Evolutionary conservation across 2,113 vertebrate species (phyloP), one percentile per base, ranked within the genome.

Genomic region (Hiodon tergisus): DNA sequence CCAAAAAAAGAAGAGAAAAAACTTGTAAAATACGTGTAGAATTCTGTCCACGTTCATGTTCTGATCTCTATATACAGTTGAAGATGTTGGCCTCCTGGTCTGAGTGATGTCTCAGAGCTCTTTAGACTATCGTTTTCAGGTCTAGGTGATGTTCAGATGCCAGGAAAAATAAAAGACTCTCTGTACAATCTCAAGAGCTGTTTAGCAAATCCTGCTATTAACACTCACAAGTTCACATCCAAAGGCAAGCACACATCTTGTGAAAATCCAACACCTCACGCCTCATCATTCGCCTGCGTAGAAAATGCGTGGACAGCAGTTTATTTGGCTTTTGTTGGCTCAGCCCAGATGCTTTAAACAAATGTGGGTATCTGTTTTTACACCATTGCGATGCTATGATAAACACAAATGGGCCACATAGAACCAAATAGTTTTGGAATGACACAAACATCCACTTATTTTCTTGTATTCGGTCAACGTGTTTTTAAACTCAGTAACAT

Each of bases 81-180:
- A 83, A 89, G 81, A 80, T 88, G 89, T 91, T 84, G 74, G 87
- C 85, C 87, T 90, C 88, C 88, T 90, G 87, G 71, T 69, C 16
- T 73, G 88, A 84, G 85, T 89, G 85, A 89, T 89, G 88, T 90
- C 89, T 89, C 88, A 84, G 79, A 86, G 86, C 89, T 86, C 86
- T 86, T 83, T 85, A 88, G 86, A 85, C 68, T 81, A 83, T 85
- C 75, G 80, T 88, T 86, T 84, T 85, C 80, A 87, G 81, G 80
- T 83, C 84, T 85, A 84, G 81, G 79, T 86, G 80, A 84, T 81
- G 81, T 80, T 87, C 85, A 66, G 67, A 85, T 79, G 82, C 82
- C 84, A 87, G 83, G 81, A 81, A 80, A 82, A 80, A 74, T 31
- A 31, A 31, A 70, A 85, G 81, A 80, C 73, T n/a, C 76, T 73